phyloP scores from a whole-genome alignment of 2,888 invertebrate genomes.

The Synergus gifuensis region DNA sequence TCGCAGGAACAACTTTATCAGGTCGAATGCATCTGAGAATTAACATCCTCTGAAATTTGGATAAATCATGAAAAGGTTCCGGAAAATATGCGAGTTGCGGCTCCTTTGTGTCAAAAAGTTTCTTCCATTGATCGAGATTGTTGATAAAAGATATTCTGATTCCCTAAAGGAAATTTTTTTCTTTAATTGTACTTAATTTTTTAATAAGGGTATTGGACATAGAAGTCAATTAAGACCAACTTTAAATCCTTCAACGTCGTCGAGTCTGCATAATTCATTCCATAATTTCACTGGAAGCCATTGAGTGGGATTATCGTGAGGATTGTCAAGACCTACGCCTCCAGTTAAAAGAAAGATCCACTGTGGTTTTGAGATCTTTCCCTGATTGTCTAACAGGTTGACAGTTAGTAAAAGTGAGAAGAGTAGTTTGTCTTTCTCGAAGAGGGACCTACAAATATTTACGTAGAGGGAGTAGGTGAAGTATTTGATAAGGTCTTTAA shows the following conservation, averaged over 20 bases:
- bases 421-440: conserved; percentile 96
- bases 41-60: conserved; percentile 86
- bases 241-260: conserved; percentile 79
- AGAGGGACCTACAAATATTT: conserved; percentile 95
- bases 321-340: conserved; percentile 89
- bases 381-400: conserved; percentile 83
- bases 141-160: conserved; percentile 83
- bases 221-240: conserved; percentile 62
- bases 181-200: not conserved
- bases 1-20: conserved; percentile 91
- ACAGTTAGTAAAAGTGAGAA: conserved; percentile 89
- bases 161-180: conserved; percentile 75
- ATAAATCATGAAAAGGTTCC: conserved; percentile 84
- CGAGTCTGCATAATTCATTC: conserved; percentile 87
- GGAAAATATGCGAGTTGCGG: conserved; percentile 88
- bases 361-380: conserved; percentile 82
- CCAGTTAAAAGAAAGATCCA: conserved; percentile 95
- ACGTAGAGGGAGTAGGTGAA: conserved; percentile 94
- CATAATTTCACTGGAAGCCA: conserved; percentile 88
- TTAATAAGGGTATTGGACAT: conserved; percentile 4
- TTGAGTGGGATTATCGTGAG: conserved; percentile 83
- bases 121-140: conserved; percentile 84
- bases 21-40: conserved; percentile 90
- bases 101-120: conserved; percentile 85
- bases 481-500: conserved; percentile 86